Percentiles rank a stretch among this genome's conserved stretches.
Conservation (phyloP, 1,140 invertebrate species). For the Melipona quadrifasciata region DNA sequence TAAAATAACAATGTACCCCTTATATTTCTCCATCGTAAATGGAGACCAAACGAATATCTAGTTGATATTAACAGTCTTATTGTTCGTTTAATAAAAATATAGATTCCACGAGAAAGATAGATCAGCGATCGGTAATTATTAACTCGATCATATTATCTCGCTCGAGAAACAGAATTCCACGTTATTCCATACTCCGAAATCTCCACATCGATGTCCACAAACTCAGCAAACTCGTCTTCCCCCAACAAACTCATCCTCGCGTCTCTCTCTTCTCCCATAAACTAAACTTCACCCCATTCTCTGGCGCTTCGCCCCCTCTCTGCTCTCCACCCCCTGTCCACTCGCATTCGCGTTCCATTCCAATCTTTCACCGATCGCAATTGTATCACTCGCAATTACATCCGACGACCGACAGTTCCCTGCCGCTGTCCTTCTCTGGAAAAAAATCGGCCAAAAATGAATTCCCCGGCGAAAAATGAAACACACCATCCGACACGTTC, state of each 20-base stretch:
- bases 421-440: rapidly evolving
- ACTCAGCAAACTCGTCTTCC: neutral
- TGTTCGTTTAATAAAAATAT: no score
- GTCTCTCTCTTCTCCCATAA: neutral
- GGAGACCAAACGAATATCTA: no score
- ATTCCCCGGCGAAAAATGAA: neutral
- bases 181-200: neutral
- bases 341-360: neutral
- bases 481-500: no score
- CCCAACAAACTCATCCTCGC: neutral
- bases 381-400: neutral
- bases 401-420: neutral
- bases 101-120: no score
- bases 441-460: neutral
- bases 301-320: neutral
- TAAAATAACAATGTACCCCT: no score
- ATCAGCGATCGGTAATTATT: neutral
- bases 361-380: neutral
- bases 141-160: neutral
- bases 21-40: no score
- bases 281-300: neutral
- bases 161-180: neutral
- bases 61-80: no score
- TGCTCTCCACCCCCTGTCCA: neutral
- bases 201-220: neutral